Percentiles rank a stretch among this genome's conserved stretches.
Conservation (phyloP, 2,888 invertebrate genomes). For the Andrena flavipes region DNA sequence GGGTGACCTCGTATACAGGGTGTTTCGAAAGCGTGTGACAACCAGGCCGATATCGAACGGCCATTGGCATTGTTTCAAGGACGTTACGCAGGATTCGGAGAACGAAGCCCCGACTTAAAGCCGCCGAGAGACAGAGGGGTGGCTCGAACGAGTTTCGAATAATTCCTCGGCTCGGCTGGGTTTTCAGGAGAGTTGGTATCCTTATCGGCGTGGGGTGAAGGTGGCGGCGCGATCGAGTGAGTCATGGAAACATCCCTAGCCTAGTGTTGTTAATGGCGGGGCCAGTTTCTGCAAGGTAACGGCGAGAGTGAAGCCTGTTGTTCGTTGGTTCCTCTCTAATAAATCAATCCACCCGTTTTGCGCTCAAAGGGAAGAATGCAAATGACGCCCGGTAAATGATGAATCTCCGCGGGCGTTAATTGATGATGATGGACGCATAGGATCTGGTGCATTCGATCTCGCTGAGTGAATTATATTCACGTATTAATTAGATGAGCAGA, state of each 20-base stretch:
- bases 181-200: constrained; percentile 5
- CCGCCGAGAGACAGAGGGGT: not conserved
- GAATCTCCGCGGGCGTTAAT: constrained; percentile 5
- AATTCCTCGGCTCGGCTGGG: not conserved
- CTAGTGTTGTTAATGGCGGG: constrained; percentile 14
- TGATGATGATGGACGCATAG: not conserved
- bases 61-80: constrained; percentile 58
- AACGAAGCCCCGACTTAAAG: not conserved
- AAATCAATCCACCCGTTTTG: constrained; percentile 38
- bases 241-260: constrained; percentile 42
- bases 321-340: constrained; percentile 34
- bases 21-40: constrained; percentile 75
- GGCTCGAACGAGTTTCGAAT: not conserved
- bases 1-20: constrained; percentile 74
- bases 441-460: not conserved
- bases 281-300: constrained; percentile 46
- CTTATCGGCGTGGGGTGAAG: not conserved
- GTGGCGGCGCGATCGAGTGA: constrained; percentile 21
- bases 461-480: not conserved
- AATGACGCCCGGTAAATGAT: constrained; percentile 19
- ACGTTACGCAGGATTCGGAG: not conserved
- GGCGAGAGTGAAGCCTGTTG: constrained; percentile 4
- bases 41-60: constrained; percentile 48
- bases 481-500: not conserved
- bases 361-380: not conserved